Conservation (phyloP, 2,113 vertebrate species). For the Pampusana beccarii region DNA sequence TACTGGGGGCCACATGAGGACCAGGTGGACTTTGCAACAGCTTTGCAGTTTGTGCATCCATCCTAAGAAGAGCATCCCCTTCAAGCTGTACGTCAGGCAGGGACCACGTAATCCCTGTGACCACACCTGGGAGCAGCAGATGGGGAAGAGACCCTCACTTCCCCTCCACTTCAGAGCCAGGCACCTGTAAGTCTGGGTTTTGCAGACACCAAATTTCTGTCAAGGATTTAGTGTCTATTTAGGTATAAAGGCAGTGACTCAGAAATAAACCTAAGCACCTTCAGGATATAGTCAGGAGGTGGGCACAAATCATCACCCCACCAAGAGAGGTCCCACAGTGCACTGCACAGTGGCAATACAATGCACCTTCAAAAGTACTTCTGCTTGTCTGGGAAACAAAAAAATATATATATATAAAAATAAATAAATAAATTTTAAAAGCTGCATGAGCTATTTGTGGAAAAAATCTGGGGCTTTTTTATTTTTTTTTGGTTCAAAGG, state of each 20-base stretch:
- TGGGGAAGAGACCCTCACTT: background rate
- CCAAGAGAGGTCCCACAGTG: background rate
- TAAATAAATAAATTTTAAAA: no score
- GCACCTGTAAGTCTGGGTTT: background rate
- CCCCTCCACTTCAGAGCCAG: background rate
- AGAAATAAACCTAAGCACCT: background rate
- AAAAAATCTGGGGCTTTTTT: background rate
- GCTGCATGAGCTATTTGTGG: background rate
- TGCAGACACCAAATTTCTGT: background rate
- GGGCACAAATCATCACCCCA: background rate
- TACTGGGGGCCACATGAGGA: background rate
- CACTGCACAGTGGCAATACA: background rate
- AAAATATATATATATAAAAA: background rate
- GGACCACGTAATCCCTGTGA: no score
- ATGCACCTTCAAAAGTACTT: background rate
- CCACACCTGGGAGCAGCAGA: background rate
- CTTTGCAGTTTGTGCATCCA: background rate
- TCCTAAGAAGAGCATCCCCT: background rate
- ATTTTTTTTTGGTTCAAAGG: background rate
- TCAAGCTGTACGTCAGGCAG: background rate
- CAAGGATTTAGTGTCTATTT: background rate
- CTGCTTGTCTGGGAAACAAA: background rate
- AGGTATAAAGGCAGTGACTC: background rate
- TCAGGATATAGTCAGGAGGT: background rate
- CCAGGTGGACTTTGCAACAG: background rate